phyloP scores from a whole-genome alignment of 2,797 vertebrate genomes.

The Garrulus glandarius region DNA sequence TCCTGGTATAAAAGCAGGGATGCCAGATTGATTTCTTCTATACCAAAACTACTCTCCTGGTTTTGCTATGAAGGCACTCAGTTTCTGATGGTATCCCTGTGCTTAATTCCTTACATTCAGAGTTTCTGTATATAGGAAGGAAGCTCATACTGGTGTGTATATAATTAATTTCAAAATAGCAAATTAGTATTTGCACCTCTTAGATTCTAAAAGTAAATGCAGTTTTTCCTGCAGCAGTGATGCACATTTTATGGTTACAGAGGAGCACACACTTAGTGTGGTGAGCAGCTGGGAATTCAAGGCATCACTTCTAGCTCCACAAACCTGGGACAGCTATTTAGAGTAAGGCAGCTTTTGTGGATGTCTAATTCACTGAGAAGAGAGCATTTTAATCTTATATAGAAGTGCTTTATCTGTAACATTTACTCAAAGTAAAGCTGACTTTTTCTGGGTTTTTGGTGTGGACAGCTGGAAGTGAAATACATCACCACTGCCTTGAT shows the following conservation, averaged over 20 bases:
- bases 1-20: background rate
- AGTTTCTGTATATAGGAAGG: background rate
- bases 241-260: background rate
- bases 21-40: background rate
- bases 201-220: background rate
- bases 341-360: background rate
- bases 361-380: background rate
- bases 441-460: background rate
- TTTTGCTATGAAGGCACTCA: background rate
- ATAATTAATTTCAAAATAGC: background rate
- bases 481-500: background rate
- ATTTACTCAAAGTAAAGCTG: background rate
- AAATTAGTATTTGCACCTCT: background rate
- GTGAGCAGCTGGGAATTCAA: background rate
- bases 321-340: background rate
- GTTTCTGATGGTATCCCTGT: background rate
- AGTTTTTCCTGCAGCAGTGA: background rate
- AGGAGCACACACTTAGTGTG: background rate
- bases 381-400: background rate
- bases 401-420: background rate
- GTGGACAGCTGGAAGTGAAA: slow-evolving; percentile 5
- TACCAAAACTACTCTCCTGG: background rate
- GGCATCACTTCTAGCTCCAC: background rate
- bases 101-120: background rate
- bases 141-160: background rate